These are phyloP conservation scores for Neomorphus geoffroyi DNA, from an alignment of 2,797 vertebrate genomes.

Conservation along the genomic window DNA sequence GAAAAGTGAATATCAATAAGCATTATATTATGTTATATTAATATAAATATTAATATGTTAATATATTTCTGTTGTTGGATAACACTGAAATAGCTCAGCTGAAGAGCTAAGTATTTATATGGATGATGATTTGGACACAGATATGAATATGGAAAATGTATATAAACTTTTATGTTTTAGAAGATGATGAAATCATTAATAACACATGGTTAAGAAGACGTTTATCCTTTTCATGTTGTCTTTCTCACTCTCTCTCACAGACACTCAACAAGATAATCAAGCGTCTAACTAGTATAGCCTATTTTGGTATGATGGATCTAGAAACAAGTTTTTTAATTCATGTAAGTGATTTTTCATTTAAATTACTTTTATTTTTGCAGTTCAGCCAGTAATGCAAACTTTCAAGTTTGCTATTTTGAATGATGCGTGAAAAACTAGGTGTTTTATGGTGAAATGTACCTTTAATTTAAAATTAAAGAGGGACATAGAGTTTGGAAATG, in stretches of 20 bases:
- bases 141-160: not conserved
- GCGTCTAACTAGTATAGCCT: not conserved
- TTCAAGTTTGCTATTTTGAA: not conserved
- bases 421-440: not conserved
- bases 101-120: not conserved
- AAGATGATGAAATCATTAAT: not conserved
- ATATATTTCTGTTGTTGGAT: not conserved
- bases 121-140: not conserved
- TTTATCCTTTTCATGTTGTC: not conserved
- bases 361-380: not conserved
- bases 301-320: not conserved
- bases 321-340: not conserved
- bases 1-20: not conserved
- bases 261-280: not conserved
- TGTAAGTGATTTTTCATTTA: not conserved
- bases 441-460: not conserved
- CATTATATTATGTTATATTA: not conserved
- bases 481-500: not conserved
- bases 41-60: not conserved
- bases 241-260: not conserved
- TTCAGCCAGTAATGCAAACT: not conserved
- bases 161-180: not conserved
- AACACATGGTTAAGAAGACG: not conserved
- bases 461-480: conserved; percentile 2
- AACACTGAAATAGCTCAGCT: not conserved